Percentiles rank a stretch among this genome's conserved stretches.
Evolutionary conservation across 2,797 vertebrate species (phyloP).

Genomic region (Lateolabrax maculatus): DNA sequence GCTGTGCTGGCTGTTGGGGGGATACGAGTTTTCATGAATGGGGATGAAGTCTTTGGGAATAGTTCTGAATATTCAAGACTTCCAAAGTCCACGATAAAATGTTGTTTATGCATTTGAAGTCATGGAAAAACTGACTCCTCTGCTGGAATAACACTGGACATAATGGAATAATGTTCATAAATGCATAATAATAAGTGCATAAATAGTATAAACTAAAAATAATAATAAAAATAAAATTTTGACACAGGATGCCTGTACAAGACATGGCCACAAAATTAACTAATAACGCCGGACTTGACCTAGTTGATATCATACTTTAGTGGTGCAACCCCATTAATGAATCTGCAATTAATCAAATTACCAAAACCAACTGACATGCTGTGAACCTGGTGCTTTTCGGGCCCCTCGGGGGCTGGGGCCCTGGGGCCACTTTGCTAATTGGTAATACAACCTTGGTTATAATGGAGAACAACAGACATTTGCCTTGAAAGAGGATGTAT

Average conservation of each 20-base stretch:
- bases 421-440: background rate
- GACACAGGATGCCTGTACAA: background rate
- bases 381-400: background rate
- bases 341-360: background rate
- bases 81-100: background rate
- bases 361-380: background rate
- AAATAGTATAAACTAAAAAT: background rate
- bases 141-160: too few relatives aligned
- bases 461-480: constrained; percentile 4
- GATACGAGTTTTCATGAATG: background rate
- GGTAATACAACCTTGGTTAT: background rate
- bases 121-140: too few relatives aligned
- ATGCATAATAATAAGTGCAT: too few relatives aligned
- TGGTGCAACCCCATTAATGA: background rate
- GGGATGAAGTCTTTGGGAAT: background rate
- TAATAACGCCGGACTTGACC: background rate
- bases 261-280: background rate
- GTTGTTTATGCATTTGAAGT: background rate
- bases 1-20: background rate
- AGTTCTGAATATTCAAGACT: background rate
- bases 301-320: background rate
- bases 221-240: constrained; percentile 1
- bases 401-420: background rate
- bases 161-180: too few relatives aligned
- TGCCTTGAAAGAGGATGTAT: background rate